phyloP scores from a whole-genome alignment of 2,113 vertebrate genomes.

The Siniperca chuatsi region DNA sequence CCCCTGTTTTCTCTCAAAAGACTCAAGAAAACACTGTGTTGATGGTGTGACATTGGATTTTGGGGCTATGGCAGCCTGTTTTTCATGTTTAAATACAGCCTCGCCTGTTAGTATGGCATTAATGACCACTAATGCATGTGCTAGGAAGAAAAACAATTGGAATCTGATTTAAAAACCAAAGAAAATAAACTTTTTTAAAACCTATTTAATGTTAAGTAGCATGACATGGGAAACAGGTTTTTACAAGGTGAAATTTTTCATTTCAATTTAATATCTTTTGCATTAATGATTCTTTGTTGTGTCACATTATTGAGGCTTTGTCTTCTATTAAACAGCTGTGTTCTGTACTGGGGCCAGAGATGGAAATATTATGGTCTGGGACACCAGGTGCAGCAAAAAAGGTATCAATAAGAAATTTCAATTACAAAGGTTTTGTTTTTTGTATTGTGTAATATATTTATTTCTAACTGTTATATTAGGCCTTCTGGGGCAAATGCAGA shows the following conservation, averaged over 20 bases:
- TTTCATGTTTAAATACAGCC: neutral
- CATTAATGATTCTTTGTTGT: neutral
- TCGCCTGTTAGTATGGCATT: neutral
- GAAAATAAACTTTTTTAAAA: neutral
- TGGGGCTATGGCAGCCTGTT: neutral
- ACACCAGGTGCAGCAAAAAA: slow-evolving; percentile 97
- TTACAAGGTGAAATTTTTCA: too few species aligned
- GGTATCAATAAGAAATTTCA: slow-evolving; percentile 79
- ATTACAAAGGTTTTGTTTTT: neutral
- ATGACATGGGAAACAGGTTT: neutral
- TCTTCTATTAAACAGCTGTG: slow-evolving; percentile 85
- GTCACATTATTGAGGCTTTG: neutral
- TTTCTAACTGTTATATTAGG: neutral
- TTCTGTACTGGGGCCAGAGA: slow-evolving; percentile 97
- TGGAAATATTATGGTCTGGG: slow-evolving; percentile 99
- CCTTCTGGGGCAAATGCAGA: neutral
- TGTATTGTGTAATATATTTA: neutral
- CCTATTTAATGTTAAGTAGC: neutral
- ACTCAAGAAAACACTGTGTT: neutral
- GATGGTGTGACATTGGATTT: neutral
- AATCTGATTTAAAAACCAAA: neutral
- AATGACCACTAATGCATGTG: neutral
- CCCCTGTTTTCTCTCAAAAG: neutral
- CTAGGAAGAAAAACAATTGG: neutral
- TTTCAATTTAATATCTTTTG: neutral